Conservation (phyloP, 2,797 vertebrate genomes). For the Peromyscus melanophrys region DNA sequence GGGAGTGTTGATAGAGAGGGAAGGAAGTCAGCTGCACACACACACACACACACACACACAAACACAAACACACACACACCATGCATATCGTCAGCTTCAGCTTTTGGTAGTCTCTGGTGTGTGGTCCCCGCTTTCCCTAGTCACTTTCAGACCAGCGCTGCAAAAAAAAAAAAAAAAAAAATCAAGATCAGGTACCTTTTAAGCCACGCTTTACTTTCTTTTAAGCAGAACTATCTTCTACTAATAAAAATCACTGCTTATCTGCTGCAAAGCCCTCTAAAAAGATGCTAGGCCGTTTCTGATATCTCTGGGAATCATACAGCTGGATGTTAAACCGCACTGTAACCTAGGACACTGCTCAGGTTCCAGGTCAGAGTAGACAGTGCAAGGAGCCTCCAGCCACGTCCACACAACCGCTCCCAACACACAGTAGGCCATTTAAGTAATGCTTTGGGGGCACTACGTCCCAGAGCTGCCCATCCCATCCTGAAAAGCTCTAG, state of each 20-base stretch:
- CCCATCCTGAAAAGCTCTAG: not conserved
- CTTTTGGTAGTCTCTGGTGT: not conserved
- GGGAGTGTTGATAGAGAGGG: too few species aligned
- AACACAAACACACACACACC: not conserved
- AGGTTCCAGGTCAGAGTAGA: not conserved
- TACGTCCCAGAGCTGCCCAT: not conserved
- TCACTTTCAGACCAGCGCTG: not conserved
- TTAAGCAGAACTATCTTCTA: not conserved
- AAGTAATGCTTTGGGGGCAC: not conserved
- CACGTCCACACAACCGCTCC: not conserved
- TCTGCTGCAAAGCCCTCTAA: not conserved
- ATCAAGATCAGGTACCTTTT: not conserved
- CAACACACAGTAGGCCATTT: not conserved
- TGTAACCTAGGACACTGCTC: not conserved
- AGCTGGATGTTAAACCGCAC: not conserved
- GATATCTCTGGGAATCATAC: rapidly evolving
- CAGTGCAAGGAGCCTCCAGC: not conserved
- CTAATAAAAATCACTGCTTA: not conserved
- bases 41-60: not conserved
- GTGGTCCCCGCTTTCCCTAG: not conserved
- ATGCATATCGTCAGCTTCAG: not conserved
- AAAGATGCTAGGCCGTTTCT: not conserved
- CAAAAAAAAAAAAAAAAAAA: not conserved
- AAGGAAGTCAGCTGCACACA: not conserved
- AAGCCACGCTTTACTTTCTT: not conserved